A percentile compares a stretch with the other conserved stretches of the same genome.
Conservation (phyloP, 2,113 vertebrate genomes). For the Pseudorasbora parva region DNA sequence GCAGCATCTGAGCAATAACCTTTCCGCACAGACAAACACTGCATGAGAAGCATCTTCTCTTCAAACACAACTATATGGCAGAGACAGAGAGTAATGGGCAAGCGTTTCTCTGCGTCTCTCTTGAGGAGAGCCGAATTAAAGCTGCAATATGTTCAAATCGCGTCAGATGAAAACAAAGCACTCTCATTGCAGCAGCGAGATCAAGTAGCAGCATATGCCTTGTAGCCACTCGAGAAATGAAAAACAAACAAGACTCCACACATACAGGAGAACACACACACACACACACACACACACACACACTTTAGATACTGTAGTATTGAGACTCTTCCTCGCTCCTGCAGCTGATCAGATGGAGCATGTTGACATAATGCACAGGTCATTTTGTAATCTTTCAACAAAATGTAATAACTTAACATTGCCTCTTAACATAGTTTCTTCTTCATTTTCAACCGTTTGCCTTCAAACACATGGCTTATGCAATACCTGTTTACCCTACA, state of each 20-base stretch:
- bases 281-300: neutral
- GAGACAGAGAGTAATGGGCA: slow-evolving; percentile 3
- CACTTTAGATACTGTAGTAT: neutral
- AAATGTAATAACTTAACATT: neutral
- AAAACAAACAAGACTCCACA: slow-evolving; percentile 19
- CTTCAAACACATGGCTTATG: neutral
- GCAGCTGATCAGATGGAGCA: neutral
- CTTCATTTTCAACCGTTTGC: neutral
- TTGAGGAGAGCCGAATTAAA: slow-evolving; percentile 30
- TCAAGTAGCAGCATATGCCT: slow-evolving; percentile 39
- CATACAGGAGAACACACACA: neutral
- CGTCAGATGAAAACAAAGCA: slow-evolving; percentile 11
- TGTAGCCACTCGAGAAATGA: slow-evolving; percentile 20
- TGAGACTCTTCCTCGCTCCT: neutral
- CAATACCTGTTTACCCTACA: neutral
- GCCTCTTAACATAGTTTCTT: neutral
- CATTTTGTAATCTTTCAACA: neutral
- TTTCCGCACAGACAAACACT: neutral
- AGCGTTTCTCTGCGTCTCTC: neutral
- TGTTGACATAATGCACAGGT: neutral
- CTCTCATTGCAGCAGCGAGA: slow-evolving; percentile 22
- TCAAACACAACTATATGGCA: neutral
- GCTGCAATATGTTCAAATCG: slow-evolving; percentile 32
- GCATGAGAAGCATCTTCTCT: neutral
- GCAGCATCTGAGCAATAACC: neutral